A percentile compares a stretch with the other conserved stretches of the same genome.
phyloP scores from a whole-genome alignment of 2,113 vertebrate genomes.

The Chloropsis cyanopogon region DNA sequence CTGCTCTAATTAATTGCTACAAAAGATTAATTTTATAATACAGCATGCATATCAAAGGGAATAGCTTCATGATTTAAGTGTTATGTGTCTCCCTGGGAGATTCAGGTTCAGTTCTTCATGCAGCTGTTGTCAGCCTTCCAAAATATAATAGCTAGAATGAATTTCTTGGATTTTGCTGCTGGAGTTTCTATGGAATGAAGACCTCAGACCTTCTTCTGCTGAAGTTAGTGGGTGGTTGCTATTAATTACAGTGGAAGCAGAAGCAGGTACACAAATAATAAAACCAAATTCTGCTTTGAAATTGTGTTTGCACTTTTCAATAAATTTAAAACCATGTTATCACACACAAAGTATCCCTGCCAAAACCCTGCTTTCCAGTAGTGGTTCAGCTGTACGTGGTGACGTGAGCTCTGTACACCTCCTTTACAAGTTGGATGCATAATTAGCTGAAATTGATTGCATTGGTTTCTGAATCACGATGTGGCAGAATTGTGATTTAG shows the following conservation, averaged over 20 bases:
- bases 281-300: background rate
- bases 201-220: background rate
- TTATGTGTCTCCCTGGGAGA: conserved; percentile 46
- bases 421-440: background rate
- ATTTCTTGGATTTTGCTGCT: conserved; percentile 17
- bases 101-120: conserved; percentile 42
- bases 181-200: background rate
- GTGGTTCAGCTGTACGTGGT: background rate
- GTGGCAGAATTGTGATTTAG: background rate
- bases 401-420: background rate
- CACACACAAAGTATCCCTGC: background rate
- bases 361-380: background rate
- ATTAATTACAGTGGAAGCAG: background rate
- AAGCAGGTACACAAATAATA: background rate
- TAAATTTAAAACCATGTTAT: background rate
- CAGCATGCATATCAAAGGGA: conserved; percentile 40
- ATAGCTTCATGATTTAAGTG: conserved; percentile 44
- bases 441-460: background rate
- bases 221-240: background rate
- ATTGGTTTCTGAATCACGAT: background rate
- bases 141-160: conserved; percentile 15
- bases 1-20: conserved; percentile 71
- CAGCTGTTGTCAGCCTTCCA: conserved; percentile 45
- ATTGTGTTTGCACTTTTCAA: background rate
- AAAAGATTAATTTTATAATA: conserved; percentile 64